Evolutionary conservation across 2,888 invertebrate genomes (phyloP).

Genomic region (Steinernema hermaphroditum): DNA sequence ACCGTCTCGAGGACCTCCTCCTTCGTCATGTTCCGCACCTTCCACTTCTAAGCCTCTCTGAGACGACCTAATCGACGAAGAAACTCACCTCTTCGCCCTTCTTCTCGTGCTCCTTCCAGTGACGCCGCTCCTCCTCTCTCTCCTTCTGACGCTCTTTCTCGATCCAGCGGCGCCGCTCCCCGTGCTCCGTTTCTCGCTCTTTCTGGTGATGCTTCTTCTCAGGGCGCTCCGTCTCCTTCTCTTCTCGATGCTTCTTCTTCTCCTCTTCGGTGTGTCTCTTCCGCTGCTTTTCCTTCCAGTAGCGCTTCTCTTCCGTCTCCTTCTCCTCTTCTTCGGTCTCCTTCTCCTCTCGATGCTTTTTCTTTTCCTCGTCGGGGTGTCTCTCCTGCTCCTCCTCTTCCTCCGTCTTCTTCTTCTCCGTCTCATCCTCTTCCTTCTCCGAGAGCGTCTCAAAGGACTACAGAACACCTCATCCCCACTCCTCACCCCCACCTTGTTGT

Average conservation of each 20-base stretch:
- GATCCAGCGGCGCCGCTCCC: too few relatives aligned
- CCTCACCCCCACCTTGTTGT: neutral
- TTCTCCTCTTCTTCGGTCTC: neutral
- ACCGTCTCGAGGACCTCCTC: conserved; percentile 9
- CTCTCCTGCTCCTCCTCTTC: neutral
- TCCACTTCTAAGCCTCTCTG: conserved; percentile 12
- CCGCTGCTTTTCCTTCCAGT: neutral
- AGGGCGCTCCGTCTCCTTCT: neutral
- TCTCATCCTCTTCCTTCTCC: neutral
- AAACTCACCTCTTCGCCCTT: neutral
- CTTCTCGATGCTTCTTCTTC: conserved; percentile 24
- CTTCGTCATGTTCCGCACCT: conserved; percentile 23
- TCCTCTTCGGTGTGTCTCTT: neutral
- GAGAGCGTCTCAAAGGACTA: neutral
- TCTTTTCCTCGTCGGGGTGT: neutral
- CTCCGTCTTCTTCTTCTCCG: conserved; percentile 5
- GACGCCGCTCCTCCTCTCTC: neutral
- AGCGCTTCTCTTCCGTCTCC: neutral
- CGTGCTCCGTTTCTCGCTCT: too few relatives aligned
- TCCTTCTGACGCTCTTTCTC: neutral
- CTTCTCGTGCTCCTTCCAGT: neutral
- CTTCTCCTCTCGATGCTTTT: neutral
- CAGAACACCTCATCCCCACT: neutral
- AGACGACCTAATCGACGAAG: too few relatives aligned
- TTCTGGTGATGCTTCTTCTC: neutral